Evolutionary conservation across 2,888 invertebrate genomes (phyloP), one percentile per base, ranked within the genome.

Genomic region (Eupeodes luniger): DNA sequence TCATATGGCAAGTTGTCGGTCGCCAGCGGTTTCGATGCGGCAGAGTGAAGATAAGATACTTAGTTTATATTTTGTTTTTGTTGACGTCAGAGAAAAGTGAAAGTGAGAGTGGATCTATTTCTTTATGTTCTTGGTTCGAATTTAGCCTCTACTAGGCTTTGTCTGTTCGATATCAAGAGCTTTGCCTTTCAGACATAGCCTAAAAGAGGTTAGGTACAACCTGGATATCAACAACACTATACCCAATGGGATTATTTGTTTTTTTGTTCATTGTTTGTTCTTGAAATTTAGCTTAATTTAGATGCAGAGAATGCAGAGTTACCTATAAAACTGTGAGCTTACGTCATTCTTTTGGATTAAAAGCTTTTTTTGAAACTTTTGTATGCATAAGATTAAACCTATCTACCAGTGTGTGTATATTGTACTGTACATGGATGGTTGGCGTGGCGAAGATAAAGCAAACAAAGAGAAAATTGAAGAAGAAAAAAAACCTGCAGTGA

Each of bases 141-240:
- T 94, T 93, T 95, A 95, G 95, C 95, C 95, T 95, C 95, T 95
- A 94, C 95, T 95, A 95, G 95, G 95, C 95, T 95, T 95, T 95
- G 95, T 95, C 95, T 95, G 94, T 94, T 91, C 90, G 74, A 89
- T 74, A 89, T 76, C 62, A 74, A 88, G 80, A 87, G 80, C 86
- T 89, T 87, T 89, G 87, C 89, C 89, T 90, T 90, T 92, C 93
- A 94, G 95, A 95, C 95, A 95, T 95, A 95, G 95, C 95, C 95
- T 95, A 94, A 94, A 94, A 95, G 95, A 94, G 95, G 95, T 95
- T 95, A 95, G 95, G 95, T 94, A 94, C 94, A 93, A 92, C 93
- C 93, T 93, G 93, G 91, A 91, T 78, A 75, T 53, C 88, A 85
- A 72, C 88, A 64, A 55, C 70, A 61, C 47, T 55, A 19, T 57